These are phyloP conservation scores for Ceyx cyanopectus DNA, from an alignment of 2,113 vertebrate genomes.

Conservation along the genomic window DNA sequence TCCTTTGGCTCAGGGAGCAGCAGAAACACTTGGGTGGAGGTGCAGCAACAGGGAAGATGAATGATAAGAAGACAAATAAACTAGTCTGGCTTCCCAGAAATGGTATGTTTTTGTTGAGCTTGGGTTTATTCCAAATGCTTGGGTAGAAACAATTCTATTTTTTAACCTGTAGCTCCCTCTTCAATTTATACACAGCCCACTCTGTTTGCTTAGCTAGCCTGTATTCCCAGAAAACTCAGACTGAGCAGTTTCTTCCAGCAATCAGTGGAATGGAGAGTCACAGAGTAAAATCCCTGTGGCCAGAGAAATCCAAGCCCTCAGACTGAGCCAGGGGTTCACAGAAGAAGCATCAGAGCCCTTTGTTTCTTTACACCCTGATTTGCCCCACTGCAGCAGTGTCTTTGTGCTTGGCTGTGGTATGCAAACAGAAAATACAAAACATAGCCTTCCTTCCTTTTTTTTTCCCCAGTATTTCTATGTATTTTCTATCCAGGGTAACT, in stretches of 20 bases:
- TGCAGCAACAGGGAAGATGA: conserved; percentile 22
- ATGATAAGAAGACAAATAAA: not conserved
- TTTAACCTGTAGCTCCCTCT: not conserved
- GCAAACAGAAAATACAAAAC: not conserved
- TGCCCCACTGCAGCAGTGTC: not conserved
- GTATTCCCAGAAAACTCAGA: not conserved
- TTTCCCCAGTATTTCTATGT: not conserved
- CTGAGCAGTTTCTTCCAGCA: not conserved
- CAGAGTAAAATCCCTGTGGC: not conserved
- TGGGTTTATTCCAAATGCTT: conserved; percentile 35
- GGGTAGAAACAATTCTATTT: not conserved
- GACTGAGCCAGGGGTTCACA: not conserved
- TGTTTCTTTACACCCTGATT: not conserved
- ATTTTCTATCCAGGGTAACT: not conserved
- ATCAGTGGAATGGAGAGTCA: not conserved
- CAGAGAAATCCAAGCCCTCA: not conserved
- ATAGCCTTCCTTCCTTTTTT: not conserved
- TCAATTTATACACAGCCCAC: not conserved
- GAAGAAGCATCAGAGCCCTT: not conserved
- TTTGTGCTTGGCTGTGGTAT: not conserved
- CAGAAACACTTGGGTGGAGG: conserved; percentile 38
- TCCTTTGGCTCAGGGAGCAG: conserved; percentile 3
- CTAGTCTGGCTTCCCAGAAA: conserved; percentile 22
- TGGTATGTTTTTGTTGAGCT: not conserved
- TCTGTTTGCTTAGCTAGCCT: not conserved